Evolutionary conservation across 1,140 invertebrate species (phyloP), one percentile per base, ranked within the genome.

Genomic region (Meloidogyne hapla): DNA sequence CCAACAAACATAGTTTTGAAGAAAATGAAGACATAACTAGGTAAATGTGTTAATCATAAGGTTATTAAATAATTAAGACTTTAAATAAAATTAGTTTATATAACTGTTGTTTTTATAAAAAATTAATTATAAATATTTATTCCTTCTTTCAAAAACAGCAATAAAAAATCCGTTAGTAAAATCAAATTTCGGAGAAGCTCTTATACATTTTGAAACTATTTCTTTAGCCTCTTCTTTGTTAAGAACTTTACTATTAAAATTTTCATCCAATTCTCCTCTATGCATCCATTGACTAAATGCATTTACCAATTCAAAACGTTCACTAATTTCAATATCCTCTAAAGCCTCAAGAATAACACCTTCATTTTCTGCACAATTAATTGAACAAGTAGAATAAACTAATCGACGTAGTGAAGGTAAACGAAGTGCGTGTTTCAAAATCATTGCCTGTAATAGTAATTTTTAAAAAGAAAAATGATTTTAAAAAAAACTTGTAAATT

Each of bases 361-460:
- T 89, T 98, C 96, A 87, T 98, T 98, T 89, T 98, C 96, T 89
- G 94, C 91, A 8, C 91, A 89, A 87, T 92, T 90, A 28, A 95
- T 85, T 0, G 95, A 98, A 87, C 95, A 98, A 0, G 95, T 98
- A 21, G 94, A 97, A 87, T 98, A 98, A 8, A 96, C 92, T 64
- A 98, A 91, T 76, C 91, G 89, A 85, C 94, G 92, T 0, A 92
- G 93, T 74, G 91, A 91, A 1, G 93, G 93, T 88, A 96, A 96
- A 21, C 90, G 91, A 80, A 98, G 90, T 0, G 94, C 94, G 87
- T 94, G 92, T 77, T 91, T 91, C 10, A 98, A 88, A 66, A 98
- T 90, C 83, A 92, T 91, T 26, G 91, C 77, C 83, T 85, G 40
- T 48, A 81, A 75, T 0, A 75, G 1, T 40, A n/a, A 12, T 45